These are phyloP conservation scores for Sceloporus undulatus DNA, from an alignment of 2,113 vertebrate genomes.

Conservation along the genomic window DNA sequence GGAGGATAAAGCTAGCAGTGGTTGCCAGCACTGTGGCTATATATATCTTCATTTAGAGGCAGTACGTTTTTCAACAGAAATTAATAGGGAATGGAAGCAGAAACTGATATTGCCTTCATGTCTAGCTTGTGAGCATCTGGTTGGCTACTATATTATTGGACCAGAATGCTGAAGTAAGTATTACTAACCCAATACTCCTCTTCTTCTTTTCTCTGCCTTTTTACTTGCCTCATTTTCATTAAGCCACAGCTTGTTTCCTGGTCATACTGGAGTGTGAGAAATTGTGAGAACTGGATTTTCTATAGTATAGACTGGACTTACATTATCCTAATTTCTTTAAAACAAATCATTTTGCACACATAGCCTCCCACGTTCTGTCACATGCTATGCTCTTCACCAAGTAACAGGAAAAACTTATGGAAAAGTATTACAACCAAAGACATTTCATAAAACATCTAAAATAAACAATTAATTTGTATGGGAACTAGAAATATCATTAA, in stretches of 20 bases:
- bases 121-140: background rate
- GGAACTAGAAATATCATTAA: background rate
- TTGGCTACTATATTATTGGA: background rate
- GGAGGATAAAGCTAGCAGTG: background rate
- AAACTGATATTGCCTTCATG: background rate
- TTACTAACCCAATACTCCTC: background rate
- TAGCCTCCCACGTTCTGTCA: too few species aligned
- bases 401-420: background rate
- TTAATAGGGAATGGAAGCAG: background rate
- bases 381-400: background rate
- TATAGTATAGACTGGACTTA: background rate
- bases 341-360: too few species aligned
- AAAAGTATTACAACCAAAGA: constrained; percentile 1
- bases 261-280: background rate
- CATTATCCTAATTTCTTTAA: background rate
- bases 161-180: background rate
- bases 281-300: background rate
- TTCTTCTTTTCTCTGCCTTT: background rate
- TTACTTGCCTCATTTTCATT: background rate
- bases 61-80: background rate
- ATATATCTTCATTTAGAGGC: background rate
- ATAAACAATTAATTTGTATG: background rate
- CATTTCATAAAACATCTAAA: background rate
- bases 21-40: background rate
- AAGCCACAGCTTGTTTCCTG: background rate